Conservation (phyloP, 1,140 invertebrate species). For the Trichomalopsis sarcophagae region DNA sequence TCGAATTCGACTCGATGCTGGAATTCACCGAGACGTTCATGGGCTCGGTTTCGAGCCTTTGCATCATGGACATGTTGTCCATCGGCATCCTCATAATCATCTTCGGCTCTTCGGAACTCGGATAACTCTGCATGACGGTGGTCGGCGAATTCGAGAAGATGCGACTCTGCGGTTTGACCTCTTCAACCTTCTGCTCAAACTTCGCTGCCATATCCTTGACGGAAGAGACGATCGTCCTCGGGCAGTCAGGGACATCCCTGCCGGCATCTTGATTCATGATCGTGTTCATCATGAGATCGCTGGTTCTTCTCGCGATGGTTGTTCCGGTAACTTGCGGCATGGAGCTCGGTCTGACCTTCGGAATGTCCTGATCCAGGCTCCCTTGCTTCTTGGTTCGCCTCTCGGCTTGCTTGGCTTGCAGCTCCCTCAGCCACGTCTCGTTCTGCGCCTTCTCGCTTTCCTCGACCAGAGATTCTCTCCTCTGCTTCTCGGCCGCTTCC, state of each 20-base stretch:
- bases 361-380: constrained; percentile 63
- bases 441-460: constrained; percentile 72
- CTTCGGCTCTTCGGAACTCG: constrained; percentile 24
- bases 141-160: constrained; percentile 34
- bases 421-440: constrained; percentile 84
- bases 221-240: constrained; percentile 69
- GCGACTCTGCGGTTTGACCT: constrained; percentile 10
- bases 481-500: constrained; percentile 67
- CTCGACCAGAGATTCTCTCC: constrained; percentile 56
- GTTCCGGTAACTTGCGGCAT: constrained; percentile 50
- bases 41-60: neutral
- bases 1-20: constrained; percentile 64
- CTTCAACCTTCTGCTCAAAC: constrained; percentile 81
- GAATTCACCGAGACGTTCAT: constrained; percentile 58
- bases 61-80: neutral
- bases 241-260: constrained; percentile 68
- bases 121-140: constrained; percentile 22
- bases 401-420: constrained; percentile 86
- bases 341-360: constrained; percentile 58
- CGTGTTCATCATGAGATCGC: constrained; percentile 69
- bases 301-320: constrained; percentile 67
- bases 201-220: constrained; percentile 88
- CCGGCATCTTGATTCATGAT: constrained; percentile 52
- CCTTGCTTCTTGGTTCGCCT: constrained; percentile 77
- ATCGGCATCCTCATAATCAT: neutral